A percentile compares a stretch with the other conserved stretches of the same genome.
Conservation (phyloP, 2,888 invertebrate genomes). For the Julus scandinavius region DNA sequence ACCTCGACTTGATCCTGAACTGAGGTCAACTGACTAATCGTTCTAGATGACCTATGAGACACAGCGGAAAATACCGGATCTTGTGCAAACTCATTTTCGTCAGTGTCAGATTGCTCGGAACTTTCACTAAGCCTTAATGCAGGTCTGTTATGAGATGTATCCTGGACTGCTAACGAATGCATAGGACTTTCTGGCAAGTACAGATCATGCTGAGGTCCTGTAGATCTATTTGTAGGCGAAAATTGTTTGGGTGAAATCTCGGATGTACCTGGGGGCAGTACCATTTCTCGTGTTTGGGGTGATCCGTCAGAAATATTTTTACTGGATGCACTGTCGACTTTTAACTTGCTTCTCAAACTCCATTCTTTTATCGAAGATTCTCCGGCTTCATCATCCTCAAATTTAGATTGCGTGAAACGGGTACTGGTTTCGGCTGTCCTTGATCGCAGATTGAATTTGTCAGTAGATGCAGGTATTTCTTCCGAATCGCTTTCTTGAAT, state of each 20-base stretch:
- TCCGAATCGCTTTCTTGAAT: not conserved
- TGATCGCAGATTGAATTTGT: not conserved
- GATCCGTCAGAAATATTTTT: not conserved
- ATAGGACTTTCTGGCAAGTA: not conserved
- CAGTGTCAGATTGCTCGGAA: not conserved
- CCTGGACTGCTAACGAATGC: not conserved
- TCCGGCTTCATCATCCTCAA: not conserved
- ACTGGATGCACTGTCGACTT: not conserved
- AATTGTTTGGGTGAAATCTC: not conserved
- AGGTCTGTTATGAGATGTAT: not conserved
- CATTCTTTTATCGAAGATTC: not conserved
- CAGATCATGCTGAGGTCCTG: not conserved
- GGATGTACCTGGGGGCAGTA: not conserved
- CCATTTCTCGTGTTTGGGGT: not conserved
- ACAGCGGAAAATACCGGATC: not conserved
- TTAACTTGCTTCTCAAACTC: not conserved
- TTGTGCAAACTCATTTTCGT: not conserved
- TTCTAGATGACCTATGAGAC: not conserved
- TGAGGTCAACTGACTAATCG: not conserved
- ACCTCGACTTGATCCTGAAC: too few relatives aligned
- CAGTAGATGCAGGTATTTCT: not conserved
- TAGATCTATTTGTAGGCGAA: not conserved
- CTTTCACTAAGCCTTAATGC: not conserved
- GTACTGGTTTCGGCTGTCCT: not conserved
- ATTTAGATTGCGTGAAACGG: too few relatives aligned